Base-by-base conservation (phyloP, 2,888 invertebrate genomes). In the Belgica antarctica region DNA sequence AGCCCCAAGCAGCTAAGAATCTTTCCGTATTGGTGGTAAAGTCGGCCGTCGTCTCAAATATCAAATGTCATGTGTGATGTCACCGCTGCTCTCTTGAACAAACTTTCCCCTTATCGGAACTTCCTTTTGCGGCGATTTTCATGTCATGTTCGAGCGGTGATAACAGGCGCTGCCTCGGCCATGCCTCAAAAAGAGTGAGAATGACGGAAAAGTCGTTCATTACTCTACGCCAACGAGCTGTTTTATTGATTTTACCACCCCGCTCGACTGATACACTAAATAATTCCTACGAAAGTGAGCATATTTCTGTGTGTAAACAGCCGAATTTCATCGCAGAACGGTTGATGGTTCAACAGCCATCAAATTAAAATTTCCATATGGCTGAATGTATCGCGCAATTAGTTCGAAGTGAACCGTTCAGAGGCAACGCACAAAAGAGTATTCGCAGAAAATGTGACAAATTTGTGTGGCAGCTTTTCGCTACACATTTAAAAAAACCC, bases 381-480 rank as follows among this genome's bases (percentile, higher is more conserved):
- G 52, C 22, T 52, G 52, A 17, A 52, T 52, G 22, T 52, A n/a
- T n/a, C n/a, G n/a, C n/a, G n/a, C n/a, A 52, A 17, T 52, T 52
- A 19, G 52, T 22, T 52, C 22, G 52, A n/a, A 7, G 52, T 52
- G 2, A 17, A 52, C 22, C 52, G 22, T n/a, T n/a, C n/a, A n/a
- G n/a, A n/a, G n/a, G n/a, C n/a, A n/a, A n/a, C 52, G 2, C 52
- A 12, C 2, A 52, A 52, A n/a, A n/a, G 41, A 41, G 15, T 41
- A n/a, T 41, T 41, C 41, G 41, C 41, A 10, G 31, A 41, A 10
- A 41, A n/a, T 12, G 41, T 41, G 41, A 41, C 41, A 15, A 41
- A n/a, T 5, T 41, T 52, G 22, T 22, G 7, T 52, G 52, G 17
- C 17, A 19, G 52, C 52, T 17, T 22, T 22, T 52, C 17, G 41